Percentiles rank a stretch among this genome's conserved stretches.
Evolutionary conservation across 2,113 vertebrate genomes (phyloP).

Genomic region (Callithrix jacchus): DNA sequence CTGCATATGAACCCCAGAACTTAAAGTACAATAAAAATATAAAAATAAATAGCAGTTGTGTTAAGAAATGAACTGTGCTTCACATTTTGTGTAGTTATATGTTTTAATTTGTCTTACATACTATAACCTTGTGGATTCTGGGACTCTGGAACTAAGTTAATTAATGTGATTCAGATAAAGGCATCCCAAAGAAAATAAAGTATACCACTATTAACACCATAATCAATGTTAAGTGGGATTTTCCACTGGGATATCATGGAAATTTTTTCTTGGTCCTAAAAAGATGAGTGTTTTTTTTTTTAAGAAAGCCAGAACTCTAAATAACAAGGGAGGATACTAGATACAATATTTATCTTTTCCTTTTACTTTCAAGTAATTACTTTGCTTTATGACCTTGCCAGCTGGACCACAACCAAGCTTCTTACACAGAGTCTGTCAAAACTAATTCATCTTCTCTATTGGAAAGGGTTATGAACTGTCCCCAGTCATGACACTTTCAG

Average conservation of each 20-base stretch:
- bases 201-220: not conserved
- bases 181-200: not conserved
- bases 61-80: not conserved
- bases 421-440: slow-evolving; percentile 44
- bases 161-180: slow-evolving; percentile 16
- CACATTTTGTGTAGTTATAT: not conserved
- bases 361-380: slow-evolving; percentile 64
- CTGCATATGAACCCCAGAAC: too few relatives aligned
- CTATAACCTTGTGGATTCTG: not conserved
- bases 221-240: not conserved
- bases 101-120: not conserved
- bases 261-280: slow-evolving; percentile 7
- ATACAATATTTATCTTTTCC: slow-evolving; percentile 66
- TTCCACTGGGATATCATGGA: not conserved
- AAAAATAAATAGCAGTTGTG: not conserved
- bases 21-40: too few relatives aligned
- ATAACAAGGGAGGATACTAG: slow-evolving; percentile 32
- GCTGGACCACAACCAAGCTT: slow-evolving; percentile 48
- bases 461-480: slow-evolving; percentile 22
- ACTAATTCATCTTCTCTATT: slow-evolving; percentile 45
- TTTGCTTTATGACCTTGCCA: slow-evolving; percentile 60
- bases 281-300: slow-evolving; percentile 28
- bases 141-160: not conserved
- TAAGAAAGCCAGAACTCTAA: slow-evolving; percentile 16
- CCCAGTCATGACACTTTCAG: slow-evolving; percentile 43